A percentile compares a stretch with the other conserved stretches of the same genome.
These are phyloP conservation scores for Sinocyclocheilus anophthalmus DNA, from an alignment of 2,113 vertebrate species.

Conservation along the genomic window DNA sequence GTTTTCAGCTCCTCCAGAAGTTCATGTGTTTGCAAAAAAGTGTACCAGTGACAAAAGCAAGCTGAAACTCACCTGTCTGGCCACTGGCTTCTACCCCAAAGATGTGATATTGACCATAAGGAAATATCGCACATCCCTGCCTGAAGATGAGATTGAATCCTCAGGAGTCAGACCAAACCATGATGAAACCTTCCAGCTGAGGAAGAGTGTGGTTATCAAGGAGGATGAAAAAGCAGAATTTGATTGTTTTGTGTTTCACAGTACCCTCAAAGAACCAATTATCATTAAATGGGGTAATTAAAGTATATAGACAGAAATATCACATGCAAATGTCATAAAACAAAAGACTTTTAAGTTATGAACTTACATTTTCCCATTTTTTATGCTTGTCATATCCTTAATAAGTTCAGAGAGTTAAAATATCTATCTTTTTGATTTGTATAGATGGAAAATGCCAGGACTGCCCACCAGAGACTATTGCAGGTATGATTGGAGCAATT, in stretches of 20 bases:
- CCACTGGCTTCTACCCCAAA: too few species aligned
- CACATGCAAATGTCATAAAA: neutral
- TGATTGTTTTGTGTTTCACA: constrained; percentile 26
- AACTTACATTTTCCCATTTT: too few species aligned
- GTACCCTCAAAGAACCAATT: neutral
- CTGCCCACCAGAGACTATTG: neutral
- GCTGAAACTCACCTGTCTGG: neutral
- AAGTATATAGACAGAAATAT: neutral
- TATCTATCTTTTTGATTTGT: neutral
- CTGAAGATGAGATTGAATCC: constrained; percentile 9
- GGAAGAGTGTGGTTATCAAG: neutral
- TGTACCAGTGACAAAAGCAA: neutral
- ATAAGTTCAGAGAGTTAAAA: neutral
- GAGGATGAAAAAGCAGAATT: constrained; percentile 17
- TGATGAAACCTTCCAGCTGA: constrained; percentile 45
- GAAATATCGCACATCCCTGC: neutral
- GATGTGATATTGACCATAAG: too few species aligned
- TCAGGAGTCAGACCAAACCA: constrained; percentile 45
- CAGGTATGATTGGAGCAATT: neutral
- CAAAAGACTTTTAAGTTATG: neutral
- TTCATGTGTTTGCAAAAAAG: constrained; percentile 14
- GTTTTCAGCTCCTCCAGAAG: constrained; percentile 28
- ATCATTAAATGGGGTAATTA: neutral
- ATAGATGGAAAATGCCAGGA: neutral
- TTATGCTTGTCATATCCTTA: neutral